Evolutionary conservation across 2,797 vertebrate species (phyloP), one percentile per base, ranked within the genome.

Genomic region (Anomalospiza imberbis): DNA sequence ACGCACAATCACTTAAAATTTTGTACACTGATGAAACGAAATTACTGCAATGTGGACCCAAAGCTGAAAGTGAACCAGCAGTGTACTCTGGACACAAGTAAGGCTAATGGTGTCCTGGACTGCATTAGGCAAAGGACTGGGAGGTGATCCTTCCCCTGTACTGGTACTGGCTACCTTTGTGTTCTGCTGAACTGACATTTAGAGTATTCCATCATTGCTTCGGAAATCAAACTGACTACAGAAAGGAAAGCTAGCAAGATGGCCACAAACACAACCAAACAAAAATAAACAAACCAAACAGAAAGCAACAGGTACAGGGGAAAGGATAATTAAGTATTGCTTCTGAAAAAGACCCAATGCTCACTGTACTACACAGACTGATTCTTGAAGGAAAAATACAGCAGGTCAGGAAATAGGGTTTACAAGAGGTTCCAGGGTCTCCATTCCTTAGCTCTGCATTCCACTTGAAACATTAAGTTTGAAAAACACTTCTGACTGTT

Each of bases 1-100:
- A 48, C 0, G 5, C 7, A 12, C 4, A 13, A 13, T 42, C 19
- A n/a, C 44, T 42, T 62, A 55, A 71, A 28, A 50, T 57, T 57
- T 25, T 63, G 31, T 51, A 61, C 24, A 8, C 11, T 0, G 9
- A 53, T 3, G 10, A 44, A n/a, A 51, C 0, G 2, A 55, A 68
- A 67, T 50, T n/a, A 47, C 3, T 48, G 48, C 34, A 54, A 1
- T 8, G 36, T 38, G 40, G 45, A 45, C 45, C 20, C 22, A 28
- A 55, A 42, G 70, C 1, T 76, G 32, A 58, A 44, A 8, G 7
- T 9, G 6, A 80, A n/a, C 45, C 36, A 24, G 19, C 34, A 15
- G 22, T 2, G 20, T 45, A 29, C 36, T 20, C 29, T 84, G 36
- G 45, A 42, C 44, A 62, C 32, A 58, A 62, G 54, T 45, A 18